Evolutionary conservation across 2,113 vertebrate species (phyloP).

Genomic region (Arenaria interpres): DNA sequence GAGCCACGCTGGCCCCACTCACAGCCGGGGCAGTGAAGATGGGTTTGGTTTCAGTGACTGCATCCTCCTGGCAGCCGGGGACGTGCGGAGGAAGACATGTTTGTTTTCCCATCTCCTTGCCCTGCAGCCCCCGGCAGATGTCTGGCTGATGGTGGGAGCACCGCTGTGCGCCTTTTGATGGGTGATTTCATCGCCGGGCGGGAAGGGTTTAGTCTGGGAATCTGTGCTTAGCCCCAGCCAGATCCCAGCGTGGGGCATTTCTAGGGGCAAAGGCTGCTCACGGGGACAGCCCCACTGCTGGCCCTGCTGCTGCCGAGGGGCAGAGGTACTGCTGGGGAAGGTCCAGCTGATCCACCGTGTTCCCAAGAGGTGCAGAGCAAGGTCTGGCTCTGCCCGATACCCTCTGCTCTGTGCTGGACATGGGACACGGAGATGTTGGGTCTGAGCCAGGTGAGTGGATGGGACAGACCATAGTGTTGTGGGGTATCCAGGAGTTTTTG

Average conservation of each 20-base stretch:
- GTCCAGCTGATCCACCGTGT: rapidly evolving
- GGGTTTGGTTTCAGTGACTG: background rate
- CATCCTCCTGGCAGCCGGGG: background rate
- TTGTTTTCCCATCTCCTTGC: background rate
- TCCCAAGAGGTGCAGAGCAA: background rate
- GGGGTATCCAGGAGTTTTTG: background rate
- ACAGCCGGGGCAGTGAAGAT: background rate
- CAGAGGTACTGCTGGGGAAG: background rate
- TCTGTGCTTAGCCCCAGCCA: background rate
- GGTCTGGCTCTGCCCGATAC: background rate
- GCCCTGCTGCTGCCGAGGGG: background rate
- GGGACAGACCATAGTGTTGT: background rate
- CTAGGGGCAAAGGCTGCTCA: background rate
- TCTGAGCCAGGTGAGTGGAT: background rate
- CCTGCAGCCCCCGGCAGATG: background rate
- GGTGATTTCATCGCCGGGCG: background rate
- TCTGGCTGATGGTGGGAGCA: background rate
- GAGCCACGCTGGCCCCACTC: background rate
- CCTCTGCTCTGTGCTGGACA: background rate
- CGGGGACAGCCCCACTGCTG: background rate
- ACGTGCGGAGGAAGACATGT: rapidly evolving
- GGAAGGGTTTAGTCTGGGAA: background rate
- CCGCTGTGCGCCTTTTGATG: background rate
- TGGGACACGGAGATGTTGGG: background rate
- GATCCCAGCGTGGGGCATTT: rapidly evolving